Evolutionary conservation across 2,888 invertebrate species (phyloP).

Genomic region (Apamea sordens): DNA sequence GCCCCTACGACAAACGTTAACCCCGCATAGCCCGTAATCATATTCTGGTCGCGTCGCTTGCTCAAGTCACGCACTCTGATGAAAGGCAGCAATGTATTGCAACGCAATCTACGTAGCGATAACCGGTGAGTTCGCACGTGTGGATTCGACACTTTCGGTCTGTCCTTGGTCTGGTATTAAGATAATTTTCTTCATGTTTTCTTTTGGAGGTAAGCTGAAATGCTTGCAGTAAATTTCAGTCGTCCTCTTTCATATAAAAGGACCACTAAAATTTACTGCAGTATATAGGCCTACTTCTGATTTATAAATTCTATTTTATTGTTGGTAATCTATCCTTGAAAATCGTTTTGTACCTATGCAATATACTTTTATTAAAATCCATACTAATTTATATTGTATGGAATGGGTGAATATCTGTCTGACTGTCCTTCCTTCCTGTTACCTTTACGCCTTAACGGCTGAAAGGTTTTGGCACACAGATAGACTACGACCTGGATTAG

Average conservation of each 20-base stretch:
- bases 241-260: background rate
- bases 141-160: conserved; percentile 25
- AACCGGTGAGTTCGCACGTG: conserved; percentile 38
- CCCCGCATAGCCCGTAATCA: background rate
- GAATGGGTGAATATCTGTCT: background rate
- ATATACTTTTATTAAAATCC: background rate
- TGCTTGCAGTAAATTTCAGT: background rate
- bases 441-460: background rate
- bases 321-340: background rate
- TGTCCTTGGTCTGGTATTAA: conserved; percentile 32
- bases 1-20: conserved; percentile 18
- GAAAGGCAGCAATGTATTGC: conserved; percentile 63
- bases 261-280: background rate
- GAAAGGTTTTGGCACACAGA: background rate
- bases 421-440: background rate
- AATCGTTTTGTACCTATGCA: background rate
- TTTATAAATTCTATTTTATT: background rate
- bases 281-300: background rate
- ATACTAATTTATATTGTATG: background rate
- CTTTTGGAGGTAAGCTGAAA: background rate
- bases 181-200: conserved; percentile 32
- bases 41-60: conserved; percentile 47
- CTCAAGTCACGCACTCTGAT: conserved; percentile 49
- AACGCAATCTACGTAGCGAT: conserved; percentile 45
- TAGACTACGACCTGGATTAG: too few relatives aligned